Evolutionary conservation across 2,797 vertebrate species (phyloP), one percentile per base, ranked within the genome.

Genomic region (Basileuterus tristriatus): DNA sequence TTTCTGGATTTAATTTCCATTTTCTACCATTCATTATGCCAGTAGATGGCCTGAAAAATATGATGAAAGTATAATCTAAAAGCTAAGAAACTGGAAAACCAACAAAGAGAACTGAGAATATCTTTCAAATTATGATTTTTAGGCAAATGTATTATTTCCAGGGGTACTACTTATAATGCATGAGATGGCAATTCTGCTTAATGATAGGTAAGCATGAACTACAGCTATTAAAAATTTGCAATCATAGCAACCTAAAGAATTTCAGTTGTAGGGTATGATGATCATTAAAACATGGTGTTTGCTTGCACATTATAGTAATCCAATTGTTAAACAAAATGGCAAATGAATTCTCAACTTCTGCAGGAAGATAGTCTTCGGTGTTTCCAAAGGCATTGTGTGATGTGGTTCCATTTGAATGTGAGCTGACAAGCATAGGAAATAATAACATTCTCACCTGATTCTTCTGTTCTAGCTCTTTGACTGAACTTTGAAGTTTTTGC

Each of bases 401-500:
- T 9, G 12, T 47, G 24, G 41, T 85, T 80, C 36, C 50, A 79
- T 67, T 80, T 79, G 84, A 87, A 83, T 24, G 37, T 59, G 90
- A 93, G 39, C 68, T 81, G 12, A 92, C n/a, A 95, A 95, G 76
- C 30, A 24, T 2, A 83, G 22, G 7, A 62, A 90, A 36, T 26
- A 95, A 87, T 15, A 79, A 75, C 85, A 89, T 63, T 87, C 97
- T 97, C 97, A 99, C 99, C 99, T 99, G 98, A 96, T 98, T 98
- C 95, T 98, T 98, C 93, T 99, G 98, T 96, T 98, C 98, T 91
- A 99, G 95, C 90, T 98, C 98, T 96, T 99, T 98, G 94, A 99
- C 72, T 85, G 97, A 98, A 94, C 97, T 98, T 97, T 98, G 98
- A 78, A 99, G 98, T 95, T 99, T 98, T 59, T 99, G 98, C 94